Conservation (phyloP, 2,797 vertebrate genomes). For the Xiphorhynchus erythropygius region DNA sequence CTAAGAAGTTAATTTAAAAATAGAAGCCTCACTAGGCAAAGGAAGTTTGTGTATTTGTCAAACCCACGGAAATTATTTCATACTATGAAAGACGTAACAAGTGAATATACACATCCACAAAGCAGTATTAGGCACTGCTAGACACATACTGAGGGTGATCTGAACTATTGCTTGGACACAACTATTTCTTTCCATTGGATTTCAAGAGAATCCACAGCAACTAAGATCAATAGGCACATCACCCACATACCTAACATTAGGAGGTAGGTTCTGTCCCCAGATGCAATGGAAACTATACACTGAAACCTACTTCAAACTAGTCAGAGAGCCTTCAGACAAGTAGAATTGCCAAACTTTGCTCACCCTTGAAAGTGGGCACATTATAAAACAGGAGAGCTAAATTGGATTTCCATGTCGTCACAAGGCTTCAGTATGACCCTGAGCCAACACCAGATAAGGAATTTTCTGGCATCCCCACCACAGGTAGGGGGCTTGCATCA, state of each 20-base stretch:
- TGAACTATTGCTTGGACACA: not conserved
- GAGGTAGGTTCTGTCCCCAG: not conserved
- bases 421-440: rapidly evolving
- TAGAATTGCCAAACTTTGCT: not conserved
- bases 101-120: not conserved
- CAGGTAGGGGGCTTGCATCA: not conserved
- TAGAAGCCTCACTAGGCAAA: not conserved
- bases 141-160: not conserved
- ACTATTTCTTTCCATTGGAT: not conserved
- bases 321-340: not conserved
- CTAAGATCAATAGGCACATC: not conserved
- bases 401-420: not conserved
- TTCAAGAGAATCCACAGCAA: not conserved
- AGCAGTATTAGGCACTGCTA: not conserved
- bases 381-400: not conserved
- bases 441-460: not conserved
- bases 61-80: not conserved
- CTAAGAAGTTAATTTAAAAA: not conserved
- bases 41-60: not conserved
- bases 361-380: not conserved
- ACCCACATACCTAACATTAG: not conserved
- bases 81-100: not conserved
- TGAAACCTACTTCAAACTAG: not conserved
- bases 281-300: not conserved
- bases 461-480: not conserved